Evolutionary conservation across 2,888 invertebrate genomes (phyloP).

Genomic region (Leptarthrus brevirostris): DNA sequence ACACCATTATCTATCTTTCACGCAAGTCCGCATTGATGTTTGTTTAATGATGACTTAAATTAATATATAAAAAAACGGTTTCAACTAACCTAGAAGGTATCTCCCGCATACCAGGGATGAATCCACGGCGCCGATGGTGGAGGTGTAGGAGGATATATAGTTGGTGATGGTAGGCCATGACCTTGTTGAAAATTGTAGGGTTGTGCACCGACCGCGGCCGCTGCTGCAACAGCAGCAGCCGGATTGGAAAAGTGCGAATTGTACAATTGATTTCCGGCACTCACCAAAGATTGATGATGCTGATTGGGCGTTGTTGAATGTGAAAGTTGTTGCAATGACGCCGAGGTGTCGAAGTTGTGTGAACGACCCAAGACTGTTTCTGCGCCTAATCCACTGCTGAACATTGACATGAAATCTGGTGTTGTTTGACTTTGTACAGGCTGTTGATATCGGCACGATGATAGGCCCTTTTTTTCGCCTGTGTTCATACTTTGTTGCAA

Average conservation of each 20-base stretch:
- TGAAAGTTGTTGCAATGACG: neutral
- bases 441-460: conserved; percentile 54
- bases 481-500: neutral
- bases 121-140: conserved; percentile 67
- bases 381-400: conserved; percentile 52
- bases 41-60: neutral
- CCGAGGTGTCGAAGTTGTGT: conserved; percentile 25
- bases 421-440: conserved; percentile 49
- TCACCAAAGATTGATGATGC: conserved; percentile 51
- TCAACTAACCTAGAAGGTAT: conserved; percentile 60
- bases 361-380: conserved; percentile 51
- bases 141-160: conserved; percentile 67
- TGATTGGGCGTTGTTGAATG: conserved; percentile 14
- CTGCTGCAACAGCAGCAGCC: conserved; percentile 55
- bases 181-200: conserved; percentile 56
- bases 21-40: too few species aligned
- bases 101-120: conserved; percentile 67
- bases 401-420: conserved; percentile 57
- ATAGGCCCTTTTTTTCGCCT: conserved; percentile 31
- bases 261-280: conserved; percentile 47
- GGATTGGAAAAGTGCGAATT: conserved; percentile 56
- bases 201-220: conserved; percentile 56
- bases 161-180: conserved; percentile 67
- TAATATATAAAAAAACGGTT: neutral
- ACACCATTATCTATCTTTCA: neutral